These are phyloP conservation scores for Acromyrmex charruanus DNA, from an alignment of 1,140 invertebrate genomes.

Conservation along the genomic window DNA sequence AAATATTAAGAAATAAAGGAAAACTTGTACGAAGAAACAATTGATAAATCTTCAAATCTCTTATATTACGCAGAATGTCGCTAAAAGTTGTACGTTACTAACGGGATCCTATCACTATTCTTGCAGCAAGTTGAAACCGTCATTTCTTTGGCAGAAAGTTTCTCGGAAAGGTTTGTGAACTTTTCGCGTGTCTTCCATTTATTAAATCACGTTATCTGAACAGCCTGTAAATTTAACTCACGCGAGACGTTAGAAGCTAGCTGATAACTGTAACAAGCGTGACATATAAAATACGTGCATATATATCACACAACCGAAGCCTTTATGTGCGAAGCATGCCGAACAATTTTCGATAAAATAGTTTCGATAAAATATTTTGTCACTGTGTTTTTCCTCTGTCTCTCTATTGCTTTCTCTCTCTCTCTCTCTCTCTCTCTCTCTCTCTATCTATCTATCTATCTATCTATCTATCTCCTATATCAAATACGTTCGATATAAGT, in stretches of 20 bases:
- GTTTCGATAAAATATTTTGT: neutral
- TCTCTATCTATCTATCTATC: too few species aligned
- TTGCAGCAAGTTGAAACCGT: slow-evolving; percentile 33
- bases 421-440: too few species aligned
- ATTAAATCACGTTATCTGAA: slow-evolving; percentile 37
- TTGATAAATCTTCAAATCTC: slow-evolving; percentile 23
- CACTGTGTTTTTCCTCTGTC: neutral
- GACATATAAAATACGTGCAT: slow-evolving; percentile 20
- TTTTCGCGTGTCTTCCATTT: slow-evolving; percentile 61
- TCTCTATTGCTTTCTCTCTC: neutral
- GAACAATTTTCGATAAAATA: slow-evolving; percentile 26
- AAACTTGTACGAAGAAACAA: neutral
- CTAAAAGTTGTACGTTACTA: slow-evolving; percentile 23
- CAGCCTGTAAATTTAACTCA: slow-evolving; percentile 49
- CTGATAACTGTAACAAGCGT: slow-evolving; percentile 48
- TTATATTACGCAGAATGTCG: slow-evolving; percentile 11
- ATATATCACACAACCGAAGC: neutral
- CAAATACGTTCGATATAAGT: slow-evolving; percentile 3
- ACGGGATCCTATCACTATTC: slow-evolving; percentile 54
- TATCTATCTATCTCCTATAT: neutral
- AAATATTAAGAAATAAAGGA: neutral
- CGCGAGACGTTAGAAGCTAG: slow-evolving; percentile 54
- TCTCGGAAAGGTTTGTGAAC: slow-evolving; percentile 34
- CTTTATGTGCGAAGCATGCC: neutral
- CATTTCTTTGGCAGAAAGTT: slow-evolving; percentile 44